A percentile compares a stretch with the other conserved stretches of the same genome.
phyloP scores from a whole-genome alignment of 2,113 vertebrate genomes.

The Theristicus caerulescens region DNA sequence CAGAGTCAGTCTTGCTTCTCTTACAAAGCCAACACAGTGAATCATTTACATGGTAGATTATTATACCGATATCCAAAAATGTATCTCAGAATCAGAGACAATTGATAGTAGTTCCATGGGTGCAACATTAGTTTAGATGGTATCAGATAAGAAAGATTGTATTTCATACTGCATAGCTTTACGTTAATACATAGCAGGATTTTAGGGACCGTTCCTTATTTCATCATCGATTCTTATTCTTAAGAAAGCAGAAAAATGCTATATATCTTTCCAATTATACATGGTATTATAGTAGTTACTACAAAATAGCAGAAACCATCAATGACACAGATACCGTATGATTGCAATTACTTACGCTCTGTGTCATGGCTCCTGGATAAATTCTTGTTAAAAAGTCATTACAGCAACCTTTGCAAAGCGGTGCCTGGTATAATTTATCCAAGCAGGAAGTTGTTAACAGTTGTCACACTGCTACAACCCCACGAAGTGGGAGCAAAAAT shows the following conservation, averaged over 20 bases:
- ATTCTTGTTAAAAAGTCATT: conserved; percentile 22
- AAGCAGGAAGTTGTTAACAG: not conserved
- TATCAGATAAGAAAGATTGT: not conserved
- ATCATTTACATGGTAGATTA: not conserved
- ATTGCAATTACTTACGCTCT: not conserved
- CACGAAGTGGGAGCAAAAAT: not conserved
- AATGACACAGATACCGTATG: not conserved
- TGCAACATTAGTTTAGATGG: not conserved
- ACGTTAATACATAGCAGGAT: not conserved
- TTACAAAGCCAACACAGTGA: not conserved
- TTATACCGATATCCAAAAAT: not conserved
- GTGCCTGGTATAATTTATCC: not conserved
- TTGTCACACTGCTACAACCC: not conserved
- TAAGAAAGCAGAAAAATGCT: not conserved
- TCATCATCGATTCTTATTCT: not conserved
- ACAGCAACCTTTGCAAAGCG: not conserved
- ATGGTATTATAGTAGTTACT: not conserved
- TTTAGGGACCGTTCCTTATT: not conserved
- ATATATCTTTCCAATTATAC: not conserved
- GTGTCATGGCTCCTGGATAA: not conserved
- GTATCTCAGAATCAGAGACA: not conserved
- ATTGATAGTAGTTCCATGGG: not conserved
- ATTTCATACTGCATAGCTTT: not conserved
- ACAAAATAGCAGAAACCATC: not conserved
- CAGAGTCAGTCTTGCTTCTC: not conserved